Evolutionary conservation across 2,888 invertebrate species (phyloP).

Genomic region (Hyposoter didymator): DNA sequence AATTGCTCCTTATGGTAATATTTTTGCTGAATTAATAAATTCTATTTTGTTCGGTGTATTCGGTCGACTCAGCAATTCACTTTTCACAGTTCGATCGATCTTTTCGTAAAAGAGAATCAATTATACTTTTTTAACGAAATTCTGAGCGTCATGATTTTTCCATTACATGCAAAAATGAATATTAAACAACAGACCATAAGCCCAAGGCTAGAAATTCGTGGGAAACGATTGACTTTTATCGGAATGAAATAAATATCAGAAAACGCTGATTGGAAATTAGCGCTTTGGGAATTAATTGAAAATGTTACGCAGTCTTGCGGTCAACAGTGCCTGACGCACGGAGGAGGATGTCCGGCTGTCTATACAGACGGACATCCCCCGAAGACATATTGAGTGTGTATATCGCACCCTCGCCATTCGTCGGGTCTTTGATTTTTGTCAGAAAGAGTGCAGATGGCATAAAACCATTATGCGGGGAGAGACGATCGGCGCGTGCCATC

Average conservation of each 20-base stretch:
- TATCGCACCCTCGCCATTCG: constrained; percentile 65
- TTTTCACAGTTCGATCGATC: no score
- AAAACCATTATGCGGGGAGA: constrained; percentile 73
- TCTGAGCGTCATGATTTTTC: neutral
- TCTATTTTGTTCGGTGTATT: no score
- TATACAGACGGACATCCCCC: constrained; percentile 37
- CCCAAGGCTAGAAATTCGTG: neutral
- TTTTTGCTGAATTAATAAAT: no score
- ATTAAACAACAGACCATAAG: neutral
- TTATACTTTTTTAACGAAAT: no score
- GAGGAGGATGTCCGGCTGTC: constrained; percentile 50
- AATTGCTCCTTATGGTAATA: no score
- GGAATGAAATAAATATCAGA: neutral
- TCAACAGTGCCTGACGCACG: constrained; percentile 37
- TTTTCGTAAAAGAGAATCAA: no score
- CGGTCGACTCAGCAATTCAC: no score
- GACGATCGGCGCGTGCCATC: constrained; percentile 78
- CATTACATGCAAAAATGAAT: neutral
- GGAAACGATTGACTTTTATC: neutral
- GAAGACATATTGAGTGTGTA: constrained; percentile 64
- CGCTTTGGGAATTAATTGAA: neutral
- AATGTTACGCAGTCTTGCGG: constrained; percentile 11
- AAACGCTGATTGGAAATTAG: neutral
- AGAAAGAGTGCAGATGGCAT: constrained; percentile 79
- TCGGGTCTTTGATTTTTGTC: constrained; percentile 77